A percentile compares a stretch with the other conserved stretches of the same genome.
phyloP scores from a whole-genome alignment of 2,888 invertebrate species.

The Candidula unifasciata region DNA sequence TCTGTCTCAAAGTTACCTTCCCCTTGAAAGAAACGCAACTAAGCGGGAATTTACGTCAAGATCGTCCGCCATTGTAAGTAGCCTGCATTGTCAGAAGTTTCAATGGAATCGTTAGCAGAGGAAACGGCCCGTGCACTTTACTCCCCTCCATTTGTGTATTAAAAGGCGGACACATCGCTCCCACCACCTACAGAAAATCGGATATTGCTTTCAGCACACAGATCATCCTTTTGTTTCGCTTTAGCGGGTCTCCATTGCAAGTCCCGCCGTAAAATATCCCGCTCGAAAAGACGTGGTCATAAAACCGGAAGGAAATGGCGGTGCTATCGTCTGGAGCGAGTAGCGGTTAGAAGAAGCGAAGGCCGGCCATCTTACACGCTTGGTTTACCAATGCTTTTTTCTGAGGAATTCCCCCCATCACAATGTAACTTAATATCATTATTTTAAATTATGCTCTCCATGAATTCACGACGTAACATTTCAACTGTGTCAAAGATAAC shows the following conservation, averaged over 20 bases:
- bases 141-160: conserved; percentile 37
- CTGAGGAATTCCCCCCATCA: too few relatives aligned
- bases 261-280: conserved; percentile 14
- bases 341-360: too few relatives aligned
- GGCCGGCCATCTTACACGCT: too few relatives aligned
- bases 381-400: too few relatives aligned
- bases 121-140: conserved; percentile 18
- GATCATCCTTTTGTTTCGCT: conserved; percentile 46
- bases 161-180: conserved; percentile 7
- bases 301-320: neutral
- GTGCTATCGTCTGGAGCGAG: too few relatives aligned
- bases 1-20: too few relatives aligned
- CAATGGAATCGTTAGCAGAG: conserved; percentile 43
- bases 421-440: too few relatives aligned
- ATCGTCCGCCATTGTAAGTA: conserved; percentile 34
- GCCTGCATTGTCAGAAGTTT: conserved; percentile 46
- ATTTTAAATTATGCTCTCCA: too few relatives aligned
- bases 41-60: too few relatives aligned
- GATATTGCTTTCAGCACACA: conserved; percentile 25
- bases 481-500: too few relatives aligned
- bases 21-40: too few relatives aligned
- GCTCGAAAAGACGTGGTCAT: neutral
- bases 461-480: too few relatives aligned
- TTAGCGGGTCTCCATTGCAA: conserved; percentile 37
- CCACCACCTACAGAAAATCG: conserved; percentile 13